A percentile compares a stretch with the other conserved stretches of the same genome.
Evolutionary conservation across 1,140 invertebrate species (phyloP).

Genomic region (Orchesella cincta): DNA sequence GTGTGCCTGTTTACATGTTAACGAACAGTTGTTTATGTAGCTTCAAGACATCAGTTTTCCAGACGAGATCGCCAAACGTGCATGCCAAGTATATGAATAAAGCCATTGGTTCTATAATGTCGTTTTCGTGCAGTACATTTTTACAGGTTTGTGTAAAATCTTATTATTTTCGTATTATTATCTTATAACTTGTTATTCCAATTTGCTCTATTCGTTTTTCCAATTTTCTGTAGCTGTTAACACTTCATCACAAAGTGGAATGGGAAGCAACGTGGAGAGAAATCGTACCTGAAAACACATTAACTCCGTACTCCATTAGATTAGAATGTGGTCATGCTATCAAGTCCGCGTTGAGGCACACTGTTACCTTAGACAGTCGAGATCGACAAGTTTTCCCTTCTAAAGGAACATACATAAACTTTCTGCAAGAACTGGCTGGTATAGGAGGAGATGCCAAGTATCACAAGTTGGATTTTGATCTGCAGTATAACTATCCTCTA

Average conservation of each 20-base stretch:
- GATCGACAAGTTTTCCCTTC: background rate
- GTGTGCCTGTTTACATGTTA: background rate
- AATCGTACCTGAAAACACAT: background rate
- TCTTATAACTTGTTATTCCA: no score
- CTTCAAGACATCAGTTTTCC: background rate
- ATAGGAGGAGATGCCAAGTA: background rate
- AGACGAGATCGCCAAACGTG: background rate
- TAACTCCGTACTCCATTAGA: background rate
- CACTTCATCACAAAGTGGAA: background rate
- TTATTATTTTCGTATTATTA: background rate
- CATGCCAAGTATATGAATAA: background rate
- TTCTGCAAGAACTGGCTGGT: constrained; percentile 10
- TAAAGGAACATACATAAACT: background rate
- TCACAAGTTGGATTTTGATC: constrained; percentile 5
- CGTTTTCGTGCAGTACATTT: background rate
- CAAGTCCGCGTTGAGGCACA: background rate
- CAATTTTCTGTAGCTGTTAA: background rate
- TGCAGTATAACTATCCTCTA: background rate
- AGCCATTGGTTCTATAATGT: background rate
- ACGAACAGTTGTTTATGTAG: background rate
- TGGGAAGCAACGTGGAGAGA: background rate
- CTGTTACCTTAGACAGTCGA: background rate
- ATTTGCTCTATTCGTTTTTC: background rate
- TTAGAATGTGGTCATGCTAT: background rate
- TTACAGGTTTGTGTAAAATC: background rate